Conservation (phyloP, 2,888 invertebrate species). For the Rhingia campestris region DNA sequence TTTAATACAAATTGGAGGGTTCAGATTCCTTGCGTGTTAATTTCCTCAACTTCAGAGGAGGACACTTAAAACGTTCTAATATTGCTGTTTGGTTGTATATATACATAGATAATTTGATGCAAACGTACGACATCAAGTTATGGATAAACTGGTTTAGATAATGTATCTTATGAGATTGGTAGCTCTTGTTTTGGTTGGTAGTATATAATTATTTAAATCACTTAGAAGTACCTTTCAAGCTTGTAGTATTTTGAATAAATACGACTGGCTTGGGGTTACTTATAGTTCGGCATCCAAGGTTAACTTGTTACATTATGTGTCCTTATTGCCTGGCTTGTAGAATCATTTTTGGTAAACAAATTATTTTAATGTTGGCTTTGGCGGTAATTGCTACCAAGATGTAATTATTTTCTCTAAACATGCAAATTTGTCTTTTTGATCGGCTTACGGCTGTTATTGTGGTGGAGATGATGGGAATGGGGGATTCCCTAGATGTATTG, state of each 20-base stretch:
- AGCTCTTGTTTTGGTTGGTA: not conserved
- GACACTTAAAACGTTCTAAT: not conserved
- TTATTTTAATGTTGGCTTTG: not conserved
- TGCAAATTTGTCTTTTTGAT: not conserved
- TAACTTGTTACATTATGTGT: slow-evolving; percentile 4
- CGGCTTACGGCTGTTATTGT: no score
- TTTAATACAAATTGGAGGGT: not conserved
- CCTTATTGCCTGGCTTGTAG: not conserved
- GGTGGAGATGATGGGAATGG: no score
- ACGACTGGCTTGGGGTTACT: not conserved
- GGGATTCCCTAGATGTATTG: no score
- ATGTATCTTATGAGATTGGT: not conserved
- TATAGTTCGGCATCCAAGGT: slow-evolving; percentile 20
- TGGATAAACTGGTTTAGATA: slow-evolving; percentile 30
- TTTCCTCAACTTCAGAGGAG: not conserved
- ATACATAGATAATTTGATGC: not conserved
- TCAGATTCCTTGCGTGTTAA: slow-evolving; percentile 10
- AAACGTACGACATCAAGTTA: slow-evolving; percentile 3
- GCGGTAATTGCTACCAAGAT: not conserved
- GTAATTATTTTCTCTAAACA: not conserved
- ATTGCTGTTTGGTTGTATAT: not conserved
- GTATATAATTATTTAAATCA: not conserved
- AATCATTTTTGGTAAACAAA: not conserved
- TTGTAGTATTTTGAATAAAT: slow-evolving; percentile 1
- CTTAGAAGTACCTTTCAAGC: not conserved